phyloP scores from a whole-genome alignment of 2,113 vertebrate species.

The Bos javanicus region DNA sequence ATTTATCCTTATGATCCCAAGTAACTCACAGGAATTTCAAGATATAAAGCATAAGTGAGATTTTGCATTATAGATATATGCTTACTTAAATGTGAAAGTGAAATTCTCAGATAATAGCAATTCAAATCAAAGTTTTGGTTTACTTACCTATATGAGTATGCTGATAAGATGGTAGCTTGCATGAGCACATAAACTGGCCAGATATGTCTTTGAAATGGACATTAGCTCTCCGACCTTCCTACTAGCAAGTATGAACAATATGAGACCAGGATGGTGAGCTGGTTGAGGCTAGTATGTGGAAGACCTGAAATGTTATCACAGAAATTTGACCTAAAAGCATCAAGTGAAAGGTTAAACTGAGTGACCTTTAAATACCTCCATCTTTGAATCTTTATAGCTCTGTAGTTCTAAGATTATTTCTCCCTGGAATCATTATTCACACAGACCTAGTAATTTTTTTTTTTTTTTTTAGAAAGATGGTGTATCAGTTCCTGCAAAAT shows the following conservation, averaged over 20 bases:
- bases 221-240: background rate
- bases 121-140: background rate
- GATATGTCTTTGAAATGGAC: background rate
- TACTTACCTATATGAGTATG: background rate
- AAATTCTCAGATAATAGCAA: background rate
- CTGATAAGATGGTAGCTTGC: background rate
- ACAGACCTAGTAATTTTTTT: background rate
- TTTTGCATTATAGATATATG: background rate
- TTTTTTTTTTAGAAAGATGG: background rate
- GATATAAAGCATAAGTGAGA: background rate
- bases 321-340: constrained; percentile 13
- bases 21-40: background rate
- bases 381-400: constrained; percentile 37
- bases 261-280: background rate
- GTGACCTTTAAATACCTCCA: constrained; percentile 53
- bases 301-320: constrained; percentile 1
- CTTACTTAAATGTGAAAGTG: background rate
- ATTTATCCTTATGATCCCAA: background rate
- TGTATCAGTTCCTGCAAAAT: background rate
- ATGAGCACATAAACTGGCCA: background rate
- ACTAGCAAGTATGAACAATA: background rate
- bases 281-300: background rate
- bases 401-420: background rate
- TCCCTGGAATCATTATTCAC: constrained; percentile 45
- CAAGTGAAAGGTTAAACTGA: background rate